phyloP scores from a whole-genome alignment of 2,113 vertebrate genomes.

The Scatophagus argus region DNA sequence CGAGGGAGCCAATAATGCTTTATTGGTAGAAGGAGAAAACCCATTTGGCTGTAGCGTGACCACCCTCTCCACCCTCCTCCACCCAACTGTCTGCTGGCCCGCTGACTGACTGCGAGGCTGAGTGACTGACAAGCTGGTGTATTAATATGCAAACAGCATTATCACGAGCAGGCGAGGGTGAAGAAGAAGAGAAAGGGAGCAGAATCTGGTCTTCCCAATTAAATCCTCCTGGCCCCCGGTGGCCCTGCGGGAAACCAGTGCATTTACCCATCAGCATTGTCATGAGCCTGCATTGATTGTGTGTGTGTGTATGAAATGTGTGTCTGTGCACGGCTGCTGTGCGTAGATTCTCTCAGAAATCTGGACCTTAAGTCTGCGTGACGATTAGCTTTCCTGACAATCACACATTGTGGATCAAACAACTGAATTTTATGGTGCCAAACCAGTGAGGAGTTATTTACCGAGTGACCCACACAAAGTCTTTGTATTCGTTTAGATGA shows the following conservation, averaged over 20 bases:
- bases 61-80: background rate
- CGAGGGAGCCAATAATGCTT: constrained; percentile 61
- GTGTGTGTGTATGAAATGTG: constrained; percentile 66
- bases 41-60: constrained; percentile 57
- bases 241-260: constrained; percentile 89
- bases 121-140: constrained; percentile 88
- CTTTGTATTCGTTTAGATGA: background rate
- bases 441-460: constrained; percentile 6
- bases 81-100: constrained; percentile 41
- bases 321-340: constrained; percentile 1
- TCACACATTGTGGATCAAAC: constrained; percentile 19
- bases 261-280: constrained; percentile 91
- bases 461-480: background rate
- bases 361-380: constrained; percentile 12
- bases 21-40: constrained; percentile 60
- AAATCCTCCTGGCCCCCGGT: constrained; percentile 88
- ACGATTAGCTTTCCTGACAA: constrained; percentile 29
- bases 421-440: constrained; percentile 5
- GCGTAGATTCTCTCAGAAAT: constrained; percentile 19
- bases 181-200: constrained; percentile 74
- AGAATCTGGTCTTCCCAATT: constrained; percentile 93
- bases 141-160: constrained; percentile 94
- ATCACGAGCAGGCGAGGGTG: constrained; percentile 87
- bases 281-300: constrained; percentile 95
- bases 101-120: constrained; percentile 64